Conservation (phyloP, 1,140 invertebrate genomes). For the Agrypnia vestita region DNA sequence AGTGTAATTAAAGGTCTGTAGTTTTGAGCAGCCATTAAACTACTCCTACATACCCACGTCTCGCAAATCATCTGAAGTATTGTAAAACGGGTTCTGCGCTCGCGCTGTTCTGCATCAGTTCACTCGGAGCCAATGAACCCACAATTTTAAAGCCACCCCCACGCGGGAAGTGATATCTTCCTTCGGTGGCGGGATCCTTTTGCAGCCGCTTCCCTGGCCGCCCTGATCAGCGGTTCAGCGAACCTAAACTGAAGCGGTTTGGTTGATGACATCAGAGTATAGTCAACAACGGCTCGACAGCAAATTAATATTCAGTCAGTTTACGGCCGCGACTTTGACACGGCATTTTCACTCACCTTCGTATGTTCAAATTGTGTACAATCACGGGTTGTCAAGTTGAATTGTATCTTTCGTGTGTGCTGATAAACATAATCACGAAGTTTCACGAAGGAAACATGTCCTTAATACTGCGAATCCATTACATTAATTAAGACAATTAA, state of each 20-base stretch:
- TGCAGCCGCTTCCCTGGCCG: background rate
- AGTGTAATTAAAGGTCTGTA: too few relatives aligned
- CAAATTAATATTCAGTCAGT: too few relatives aligned
- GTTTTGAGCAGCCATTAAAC: background rate
- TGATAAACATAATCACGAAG: too few relatives aligned
- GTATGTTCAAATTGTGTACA: too few relatives aligned
- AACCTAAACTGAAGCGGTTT: background rate
- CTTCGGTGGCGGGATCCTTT: background rate
- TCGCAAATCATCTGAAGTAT: background rate
- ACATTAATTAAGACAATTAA: too few relatives aligned
- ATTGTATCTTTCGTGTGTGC: too few relatives aligned
- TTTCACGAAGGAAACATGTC: too few relatives aligned
- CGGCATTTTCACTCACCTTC: too few relatives aligned
- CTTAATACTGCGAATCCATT: too few relatives aligned
- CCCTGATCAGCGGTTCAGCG: background rate
- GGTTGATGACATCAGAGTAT: background rate
- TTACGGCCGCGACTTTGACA: too few relatives aligned
- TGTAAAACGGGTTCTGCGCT: conserved; percentile 5
- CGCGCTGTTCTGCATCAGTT: background rate
- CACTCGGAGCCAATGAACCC: conserved; percentile 1
- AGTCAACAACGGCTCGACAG: too few relatives aligned
- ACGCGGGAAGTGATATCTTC: conserved; percentile 1
- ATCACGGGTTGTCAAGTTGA: too few relatives aligned
- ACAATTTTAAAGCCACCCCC: background rate
- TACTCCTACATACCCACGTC: background rate